A percentile compares a stretch with the other conserved stretches of the same genome.
phyloP scores from a whole-genome alignment of 2,797 vertebrate species.

The Todus mexicanus region DNA sequence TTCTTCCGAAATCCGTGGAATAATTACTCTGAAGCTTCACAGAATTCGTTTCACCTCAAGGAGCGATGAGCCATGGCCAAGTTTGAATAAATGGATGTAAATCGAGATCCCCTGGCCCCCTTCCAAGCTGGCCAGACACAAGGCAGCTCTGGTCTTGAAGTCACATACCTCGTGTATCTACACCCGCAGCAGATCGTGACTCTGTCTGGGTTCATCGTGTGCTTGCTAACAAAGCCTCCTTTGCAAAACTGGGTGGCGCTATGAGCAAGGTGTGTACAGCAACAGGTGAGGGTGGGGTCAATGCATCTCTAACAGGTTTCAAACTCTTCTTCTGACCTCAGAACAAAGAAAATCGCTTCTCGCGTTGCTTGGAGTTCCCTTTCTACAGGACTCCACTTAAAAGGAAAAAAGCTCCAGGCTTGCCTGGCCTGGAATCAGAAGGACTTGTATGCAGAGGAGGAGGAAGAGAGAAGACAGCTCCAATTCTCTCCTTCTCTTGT shows the following conservation, averaged over 20 bases:
- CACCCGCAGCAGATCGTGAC: not conserved
- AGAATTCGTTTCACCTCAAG: constrained; percentile 2
- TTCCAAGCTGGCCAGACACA: constrained; percentile 40
- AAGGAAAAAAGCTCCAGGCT: not conserved
- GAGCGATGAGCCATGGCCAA: not conserved
- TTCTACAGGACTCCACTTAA: not conserved
- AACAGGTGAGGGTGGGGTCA: not conserved
- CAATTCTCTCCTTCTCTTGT: not conserved
- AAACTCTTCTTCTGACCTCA: not conserved
- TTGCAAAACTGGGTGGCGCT: too few relatives aligned
- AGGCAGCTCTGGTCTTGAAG: not conserved
- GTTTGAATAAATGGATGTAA: constrained; percentile 2
- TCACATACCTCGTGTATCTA: not conserved
- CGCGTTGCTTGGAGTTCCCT: not conserved
- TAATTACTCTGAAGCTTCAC: not conserved
- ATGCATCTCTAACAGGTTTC: not conserved
- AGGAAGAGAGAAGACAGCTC: not conserved
- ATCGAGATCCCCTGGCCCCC: not conserved
- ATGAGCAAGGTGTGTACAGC: not conserved
- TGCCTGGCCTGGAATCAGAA: not conserved
- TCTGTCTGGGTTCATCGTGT: not conserved
- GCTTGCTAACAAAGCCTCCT: not conserved
- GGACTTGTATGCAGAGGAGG: not conserved
- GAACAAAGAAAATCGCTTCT: not conserved
- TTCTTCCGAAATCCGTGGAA: not conserved